Conservation (phyloP, 2,888 invertebrate genomes). For the Drosophila mimetica region DNA sequence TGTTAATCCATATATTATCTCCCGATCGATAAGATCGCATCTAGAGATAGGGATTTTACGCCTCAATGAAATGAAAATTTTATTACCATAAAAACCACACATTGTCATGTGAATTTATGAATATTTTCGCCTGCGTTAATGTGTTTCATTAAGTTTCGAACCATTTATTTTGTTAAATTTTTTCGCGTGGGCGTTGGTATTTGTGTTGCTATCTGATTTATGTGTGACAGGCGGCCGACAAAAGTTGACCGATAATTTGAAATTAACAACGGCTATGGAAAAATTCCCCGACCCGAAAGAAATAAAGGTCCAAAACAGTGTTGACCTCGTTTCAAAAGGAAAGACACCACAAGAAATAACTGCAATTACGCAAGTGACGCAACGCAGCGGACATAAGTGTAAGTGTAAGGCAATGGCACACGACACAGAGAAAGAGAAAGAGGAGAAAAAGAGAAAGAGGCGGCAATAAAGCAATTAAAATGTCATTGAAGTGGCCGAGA, state of each 20-base stretch:
- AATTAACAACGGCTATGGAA: slow-evolving; percentile 62
- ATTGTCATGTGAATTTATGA: slow-evolving; percentile 21
- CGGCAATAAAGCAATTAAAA: slow-evolving; percentile 80
- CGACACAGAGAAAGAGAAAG: slow-evolving; percentile 61
- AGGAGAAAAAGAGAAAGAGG: slow-evolving; percentile 24
- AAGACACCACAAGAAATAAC: slow-evolving; percentile 39
- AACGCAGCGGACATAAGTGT: slow-evolving; percentile 51
- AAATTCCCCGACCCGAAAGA: slow-evolving; percentile 42
- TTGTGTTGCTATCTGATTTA: slow-evolving; percentile 69
- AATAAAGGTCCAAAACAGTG: slow-evolving; percentile 67
- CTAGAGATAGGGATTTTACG: slow-evolving; percentile 5
- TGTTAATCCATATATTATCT: slow-evolving; percentile 10
- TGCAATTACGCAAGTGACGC: slow-evolving; percentile 75
- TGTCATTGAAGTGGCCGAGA: slow-evolving; percentile 66
- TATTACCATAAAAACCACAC: slow-evolving; percentile 15
- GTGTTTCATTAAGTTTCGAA: slow-evolving; percentile 47
- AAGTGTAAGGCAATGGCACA: slow-evolving; percentile 68
- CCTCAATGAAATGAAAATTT: background rate
- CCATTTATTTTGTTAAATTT: slow-evolving; percentile 31
- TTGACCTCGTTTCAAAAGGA: slow-evolving; percentile 63
- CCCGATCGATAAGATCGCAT: slow-evolving; percentile 11
- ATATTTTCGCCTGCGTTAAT: slow-evolving; percentile 12
- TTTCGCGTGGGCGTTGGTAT: slow-evolving; percentile 37
- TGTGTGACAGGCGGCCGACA: slow-evolving; percentile 73
- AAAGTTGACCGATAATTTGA: slow-evolving; percentile 79